Evolutionary conservation across 2,888 invertebrate species (phyloP).

Genomic region (Hypercompe scribonia): DNA sequence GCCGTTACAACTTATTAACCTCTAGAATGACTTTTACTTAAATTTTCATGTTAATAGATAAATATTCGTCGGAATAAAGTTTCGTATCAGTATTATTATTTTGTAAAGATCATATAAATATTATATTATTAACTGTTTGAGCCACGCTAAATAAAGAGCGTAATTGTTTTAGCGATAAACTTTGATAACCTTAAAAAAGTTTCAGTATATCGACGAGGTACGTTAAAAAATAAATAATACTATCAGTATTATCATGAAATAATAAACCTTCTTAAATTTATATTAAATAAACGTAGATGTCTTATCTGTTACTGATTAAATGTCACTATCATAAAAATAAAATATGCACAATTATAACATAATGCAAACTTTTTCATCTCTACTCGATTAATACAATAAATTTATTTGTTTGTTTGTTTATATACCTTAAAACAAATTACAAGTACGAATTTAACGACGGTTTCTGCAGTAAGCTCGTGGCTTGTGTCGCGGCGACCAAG

Average conservation of each 20-base stretch:
- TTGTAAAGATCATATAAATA: neutral
- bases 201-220: neutral
- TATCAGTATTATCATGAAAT: neutral
- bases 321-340: neutral
- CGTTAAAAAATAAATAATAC: neutral
- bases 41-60: neutral
- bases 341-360: neutral
- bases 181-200: constrained; percentile 1
- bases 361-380: too few relatives aligned
- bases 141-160: neutral
- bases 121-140: neutral
- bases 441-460: too few relatives aligned
- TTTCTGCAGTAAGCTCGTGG: too few relatives aligned
- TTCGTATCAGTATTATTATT: neutral
- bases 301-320: neutral
- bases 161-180: constrained; percentile 7
- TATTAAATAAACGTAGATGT: neutral
- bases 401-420: too few relatives aligned
- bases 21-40: neutral
- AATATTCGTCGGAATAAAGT: neutral
- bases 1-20: neutral
- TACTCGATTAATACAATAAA: too few relatives aligned
- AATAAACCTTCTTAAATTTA: neutral
- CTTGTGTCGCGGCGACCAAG: too few relatives aligned
- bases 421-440: too few relatives aligned